Base-by-base conservation (phyloP, 2,113 vertebrate genomes). In the Lepisosteus oculatus region DNA sequence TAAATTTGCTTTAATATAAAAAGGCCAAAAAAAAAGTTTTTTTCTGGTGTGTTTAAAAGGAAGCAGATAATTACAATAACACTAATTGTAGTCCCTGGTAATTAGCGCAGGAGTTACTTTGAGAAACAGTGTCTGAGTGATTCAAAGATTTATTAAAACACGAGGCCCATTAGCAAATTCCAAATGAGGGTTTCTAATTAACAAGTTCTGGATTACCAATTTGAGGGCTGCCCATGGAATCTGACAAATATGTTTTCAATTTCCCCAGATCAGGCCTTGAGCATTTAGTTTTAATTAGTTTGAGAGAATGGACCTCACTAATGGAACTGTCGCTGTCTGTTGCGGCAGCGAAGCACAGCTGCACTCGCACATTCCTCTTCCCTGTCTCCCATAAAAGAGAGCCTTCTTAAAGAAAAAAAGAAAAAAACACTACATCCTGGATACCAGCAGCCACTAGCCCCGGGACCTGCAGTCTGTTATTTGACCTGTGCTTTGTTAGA, bases 11-110 rank as follows among this genome's bases (percentile, higher is more conserved):
- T 69, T 64, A 68, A 70, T 65, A 69, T 69, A 73, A 65, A 68
- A 76, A 76, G 8, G 47, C 5, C 4, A 51, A 9, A 51, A 9
- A 51, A 29, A 29, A 75, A 47, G 14, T 62, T 69, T 72, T 72
- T 71, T 74, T 62, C 45, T 61, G 51, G 57, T 64, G 54, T 64
- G 66, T 54, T 65, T 77, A 79, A 74, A 78, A 70, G 76, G 71
- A 76, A 70, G 68, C 69, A 67, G 69, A 78, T 71, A 9, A 77
- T 75, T 76, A 77, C 74, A 74, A 67, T 63, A 61, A 55, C 55
- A 61, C 62, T 81, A 79, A 79, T 80, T 77, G 79, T 79, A 70
- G 65, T 74, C 62, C 62, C 67, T 72, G 63, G 73, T 77, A 80
- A 80, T 83, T 83, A 78, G 77, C 51, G 56, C 69, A 70, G 57